Conservation (phyloP, 2,797 vertebrate species). For the Spinus pinus region DNA sequence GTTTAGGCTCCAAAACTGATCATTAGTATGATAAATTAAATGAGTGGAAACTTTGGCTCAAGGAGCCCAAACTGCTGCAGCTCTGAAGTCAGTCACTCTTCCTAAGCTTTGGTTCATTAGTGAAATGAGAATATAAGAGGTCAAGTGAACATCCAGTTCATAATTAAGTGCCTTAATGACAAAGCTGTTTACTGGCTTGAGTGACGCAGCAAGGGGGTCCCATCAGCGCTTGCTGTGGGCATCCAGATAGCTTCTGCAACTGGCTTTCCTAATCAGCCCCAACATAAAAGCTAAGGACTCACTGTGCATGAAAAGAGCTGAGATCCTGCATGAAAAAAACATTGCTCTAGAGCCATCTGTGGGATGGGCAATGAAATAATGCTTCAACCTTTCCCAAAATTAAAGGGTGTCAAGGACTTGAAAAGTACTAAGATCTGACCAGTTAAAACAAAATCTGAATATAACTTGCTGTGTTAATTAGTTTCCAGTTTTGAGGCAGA, state of each 20-base stretch:
- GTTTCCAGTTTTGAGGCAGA: neutral
- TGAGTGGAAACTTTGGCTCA: conserved; percentile 17
- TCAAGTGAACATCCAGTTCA: neutral
- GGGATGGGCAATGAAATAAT: neutral
- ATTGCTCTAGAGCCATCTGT: neutral
- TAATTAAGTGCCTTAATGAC: conserved; percentile 27
- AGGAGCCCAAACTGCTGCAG: neutral
- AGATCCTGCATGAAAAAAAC: neutral
- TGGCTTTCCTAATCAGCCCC: neutral
- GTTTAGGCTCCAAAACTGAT: conserved; percentile 15
- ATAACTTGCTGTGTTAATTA: neutral
- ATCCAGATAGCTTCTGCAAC: neutral
- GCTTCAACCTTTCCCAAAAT: neutral
- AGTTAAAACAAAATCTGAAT: neutral
- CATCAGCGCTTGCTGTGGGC: neutral
- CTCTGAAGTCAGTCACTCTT: conserved; percentile 18
- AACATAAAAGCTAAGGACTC: neutral
- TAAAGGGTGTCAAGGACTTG: neutral
- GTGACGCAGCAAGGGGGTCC: neutral
- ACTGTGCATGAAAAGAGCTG: neutral
- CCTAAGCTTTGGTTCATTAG: conserved; percentile 27
- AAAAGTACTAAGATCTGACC: neutral
- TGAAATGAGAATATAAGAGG: conserved; percentile 7
- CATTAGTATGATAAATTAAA: conserved; percentile 48
- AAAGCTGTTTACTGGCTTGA: neutral